Conservation (phyloP, 2,888 invertebrate genomes). For the Notodonta dromedarius region DNA sequence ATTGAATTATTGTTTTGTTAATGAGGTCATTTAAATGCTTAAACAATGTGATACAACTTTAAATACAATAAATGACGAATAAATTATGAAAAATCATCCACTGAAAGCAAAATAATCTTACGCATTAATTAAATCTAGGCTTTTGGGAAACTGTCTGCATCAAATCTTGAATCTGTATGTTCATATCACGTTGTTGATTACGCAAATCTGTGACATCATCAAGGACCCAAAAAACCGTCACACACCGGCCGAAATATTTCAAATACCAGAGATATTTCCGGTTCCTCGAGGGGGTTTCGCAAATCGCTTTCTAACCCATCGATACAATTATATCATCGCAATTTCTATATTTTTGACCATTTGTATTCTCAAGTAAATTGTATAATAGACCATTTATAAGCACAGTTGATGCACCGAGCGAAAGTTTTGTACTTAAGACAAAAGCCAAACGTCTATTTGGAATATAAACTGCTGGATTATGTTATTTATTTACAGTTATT, state of each 20-base stretch:
- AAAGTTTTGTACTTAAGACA: constrained; percentile 58
- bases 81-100: too few relatives aligned
- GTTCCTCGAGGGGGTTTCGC: constrained; percentile 42
- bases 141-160: too few relatives aligned
- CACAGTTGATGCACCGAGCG: constrained; percentile 51
- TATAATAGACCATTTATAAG: constrained; percentile 58
- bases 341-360: constrained; percentile 55
- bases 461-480: constrained; percentile 70
- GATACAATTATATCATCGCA: constrained; percentile 49
- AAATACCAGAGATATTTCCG: constrained; percentile 39
- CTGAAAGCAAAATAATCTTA: too few relatives aligned
- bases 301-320: constrained; percentile 57
- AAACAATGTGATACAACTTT: too few relatives aligned
- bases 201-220: constrained; percentile 15
- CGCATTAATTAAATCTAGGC: too few relatives aligned
- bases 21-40: too few relatives aligned
- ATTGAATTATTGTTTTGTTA: too few relatives aligned
- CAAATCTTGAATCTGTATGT: background rate
- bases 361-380: constrained; percentile 63
- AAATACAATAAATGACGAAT: too few relatives aligned
- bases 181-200: constrained; percentile 16
- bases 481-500: constrained; percentile 39
- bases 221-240: constrained; percentile 28
- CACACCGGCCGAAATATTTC: constrained; percentile 28
- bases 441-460: constrained; percentile 45